These are phyloP conservation scores for Otolemur crassicaudatus DNA, from an alignment of 2,797 vertebrate species.

Conservation along the genomic window DNA sequence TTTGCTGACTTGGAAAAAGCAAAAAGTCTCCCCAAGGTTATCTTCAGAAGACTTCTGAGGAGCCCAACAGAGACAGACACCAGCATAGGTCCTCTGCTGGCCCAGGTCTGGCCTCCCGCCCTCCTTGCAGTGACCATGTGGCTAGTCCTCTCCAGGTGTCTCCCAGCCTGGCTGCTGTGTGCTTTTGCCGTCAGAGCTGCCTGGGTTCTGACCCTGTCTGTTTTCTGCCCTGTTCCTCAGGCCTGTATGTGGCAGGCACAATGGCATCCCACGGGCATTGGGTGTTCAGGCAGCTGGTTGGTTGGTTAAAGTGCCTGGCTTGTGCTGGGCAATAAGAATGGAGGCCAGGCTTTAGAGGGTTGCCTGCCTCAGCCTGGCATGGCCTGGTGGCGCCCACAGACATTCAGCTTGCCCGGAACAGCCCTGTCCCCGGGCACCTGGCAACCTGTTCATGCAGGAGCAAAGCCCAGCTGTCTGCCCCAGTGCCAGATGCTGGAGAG, in stretches of 20 bases:
- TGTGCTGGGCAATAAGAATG: neutral
- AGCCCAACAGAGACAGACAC: neutral
- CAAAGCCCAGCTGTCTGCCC: rapidly evolving
- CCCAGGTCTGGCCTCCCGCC: neutral
- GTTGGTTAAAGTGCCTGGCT: neutral
- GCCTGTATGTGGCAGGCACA: too few relatives aligned
- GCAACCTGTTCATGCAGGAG: neutral
- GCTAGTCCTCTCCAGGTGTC: too few relatives aligned
- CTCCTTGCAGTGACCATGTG: neutral
- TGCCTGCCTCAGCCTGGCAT: neutral
- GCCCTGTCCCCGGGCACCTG: rapidly evolving
- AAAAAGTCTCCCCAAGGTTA: neutral
- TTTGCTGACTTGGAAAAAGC: neutral
- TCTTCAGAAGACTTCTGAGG: neutral
- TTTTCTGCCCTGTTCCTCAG: neutral
- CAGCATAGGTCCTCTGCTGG: neutral
- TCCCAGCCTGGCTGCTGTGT: neutral
- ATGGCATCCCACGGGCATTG: too few relatives aligned
- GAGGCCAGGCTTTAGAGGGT: neutral
- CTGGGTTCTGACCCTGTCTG: neutral
- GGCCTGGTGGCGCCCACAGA: rapidly evolving
- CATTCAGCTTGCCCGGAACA: rapidly evolving
- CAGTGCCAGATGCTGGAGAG: rapidly evolving
- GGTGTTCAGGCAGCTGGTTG: neutral
- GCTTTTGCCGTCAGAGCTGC: too few relatives aligned